Conservation (phyloP, 2,888 invertebrate genomes). For the Aromia moschata region DNA sequence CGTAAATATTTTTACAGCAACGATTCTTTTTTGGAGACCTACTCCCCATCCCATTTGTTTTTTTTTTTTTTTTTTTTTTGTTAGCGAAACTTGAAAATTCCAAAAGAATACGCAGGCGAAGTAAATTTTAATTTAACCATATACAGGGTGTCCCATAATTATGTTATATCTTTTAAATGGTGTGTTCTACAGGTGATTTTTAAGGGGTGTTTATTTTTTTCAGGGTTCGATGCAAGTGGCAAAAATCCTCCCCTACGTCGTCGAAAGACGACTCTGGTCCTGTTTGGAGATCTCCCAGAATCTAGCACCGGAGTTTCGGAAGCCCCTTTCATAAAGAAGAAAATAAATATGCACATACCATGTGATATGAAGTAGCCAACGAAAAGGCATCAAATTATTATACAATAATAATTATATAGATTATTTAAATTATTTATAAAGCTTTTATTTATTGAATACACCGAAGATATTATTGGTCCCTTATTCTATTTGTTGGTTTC, state of each 20-base stretch:
- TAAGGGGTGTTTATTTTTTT: too few relatives aligned
- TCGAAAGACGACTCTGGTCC: slow-evolving; percentile 58
- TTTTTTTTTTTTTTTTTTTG: too few relatives aligned
- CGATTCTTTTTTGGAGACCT: too few relatives aligned
- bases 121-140: too few relatives aligned
- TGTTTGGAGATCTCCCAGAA: slow-evolving; percentile 59
- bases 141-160: too few relatives aligned
- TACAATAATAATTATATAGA: slow-evolving; percentile 13
- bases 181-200: too few relatives aligned
- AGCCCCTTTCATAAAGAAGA: slow-evolving; percentile 52
- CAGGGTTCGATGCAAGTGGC: slow-evolving; percentile 64
- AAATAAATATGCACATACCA: slow-evolving; percentile 13
- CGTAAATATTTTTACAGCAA: too few relatives aligned
- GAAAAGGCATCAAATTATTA: slow-evolving; percentile 25
- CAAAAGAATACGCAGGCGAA: too few relatives aligned
- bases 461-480: background rate
- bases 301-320: slow-evolving; percentile 55
- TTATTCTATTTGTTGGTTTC: too few relatives aligned
- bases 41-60: too few relatives aligned
- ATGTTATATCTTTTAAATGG: too few relatives aligned
- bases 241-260: slow-evolving; percentile 60
- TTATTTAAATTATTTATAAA: slow-evolving; percentile 20
- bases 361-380: slow-evolving; percentile 35
- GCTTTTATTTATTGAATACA: slow-evolving; percentile 20
- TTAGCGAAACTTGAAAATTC: too few relatives aligned